phyloP scores from a whole-genome alignment of 2,113 vertebrate species.

The Mormyrus lacerda region DNA sequence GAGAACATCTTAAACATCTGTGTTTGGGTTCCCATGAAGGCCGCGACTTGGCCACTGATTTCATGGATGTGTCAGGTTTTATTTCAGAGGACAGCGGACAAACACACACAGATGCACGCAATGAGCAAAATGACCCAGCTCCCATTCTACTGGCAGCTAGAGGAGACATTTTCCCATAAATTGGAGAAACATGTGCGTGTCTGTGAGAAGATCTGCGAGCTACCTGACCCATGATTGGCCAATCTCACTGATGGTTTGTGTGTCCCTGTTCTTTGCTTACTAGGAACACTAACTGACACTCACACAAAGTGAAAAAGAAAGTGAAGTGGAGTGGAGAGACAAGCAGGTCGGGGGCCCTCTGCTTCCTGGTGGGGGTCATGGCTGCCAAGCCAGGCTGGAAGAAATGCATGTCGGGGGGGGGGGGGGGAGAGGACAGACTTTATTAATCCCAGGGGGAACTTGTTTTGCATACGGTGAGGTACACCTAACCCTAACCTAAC shows the following conservation, averaged over 20 bases:
- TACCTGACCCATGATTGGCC: not conserved
- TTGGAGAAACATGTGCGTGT: not conserved
- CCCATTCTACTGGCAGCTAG: not conserved
- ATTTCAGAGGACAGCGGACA: not conserved
- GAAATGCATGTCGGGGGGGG: not conserved
- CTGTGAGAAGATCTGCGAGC: not conserved
- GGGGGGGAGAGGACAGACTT: not conserved
- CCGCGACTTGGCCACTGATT: not conserved
- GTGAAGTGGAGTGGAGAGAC: not conserved
- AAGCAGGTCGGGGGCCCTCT: not conserved
- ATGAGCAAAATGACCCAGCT: not conserved
- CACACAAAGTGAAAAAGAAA: not conserved
- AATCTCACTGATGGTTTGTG: not conserved
- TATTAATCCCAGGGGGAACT: not conserved
- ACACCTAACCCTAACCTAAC: too few relatives aligned
- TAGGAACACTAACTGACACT: too few relatives aligned
- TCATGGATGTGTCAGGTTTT: constrained; percentile 1
- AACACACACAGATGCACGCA: not conserved
- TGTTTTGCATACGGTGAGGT: not conserved
- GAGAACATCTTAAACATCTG: not conserved
- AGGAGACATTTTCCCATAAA: not conserved
- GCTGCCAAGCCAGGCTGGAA: not conserved
- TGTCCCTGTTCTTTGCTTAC: not conserved
- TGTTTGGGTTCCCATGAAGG: not conserved
- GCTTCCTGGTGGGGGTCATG: not conserved